Base-by-base conservation (phyloP, 2,113 vertebrate species). In the Chlamydotis undulata region DNA sequence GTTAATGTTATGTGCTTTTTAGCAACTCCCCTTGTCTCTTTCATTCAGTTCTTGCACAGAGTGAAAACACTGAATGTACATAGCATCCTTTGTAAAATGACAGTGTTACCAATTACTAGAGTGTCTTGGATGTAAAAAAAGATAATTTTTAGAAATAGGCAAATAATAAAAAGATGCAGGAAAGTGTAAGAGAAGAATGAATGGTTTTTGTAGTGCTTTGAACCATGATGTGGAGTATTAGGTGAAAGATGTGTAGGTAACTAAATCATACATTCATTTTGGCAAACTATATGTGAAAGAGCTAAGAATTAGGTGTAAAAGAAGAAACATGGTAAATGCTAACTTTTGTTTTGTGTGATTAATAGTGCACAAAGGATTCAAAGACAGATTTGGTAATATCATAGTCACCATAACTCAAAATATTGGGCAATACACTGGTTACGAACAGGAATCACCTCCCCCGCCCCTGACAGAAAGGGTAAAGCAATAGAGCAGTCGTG, bases 211-310 rank as follows among this genome's bases (percentile, higher is more conserved):
- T 78, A 25, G 52, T 61, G 43, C 22, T 79, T 89, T 57, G 53
- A 21, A 23, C 39, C 2, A 1, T 56, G 29, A n/a, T 64, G 23
- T 50, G 23, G 7, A 8, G 4, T 79, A 41, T 55, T 78, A 71
- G 16, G 31, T 64, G 49, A 87, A 82, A n/a, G 19, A 47, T 14
- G 28, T 43, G 41, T 29, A 45, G 15, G 5, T 73, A 33, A 37
- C 22, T 11, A 73, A 69, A 18, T 53, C 41, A 8, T 41, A 35
- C 0, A 0, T 47, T 78, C 4, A 18, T 77, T 68, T 83, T 67
- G 59, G 56, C 12, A 55, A 74, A 47, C 33, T 35, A 2, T 69
- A 9, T 8, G 1, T 29, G 57, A 24, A 69, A 53, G 14, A 74
- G 37, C 29, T 90, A 55, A 52, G 37, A 81, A 45, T 26, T 57